These are phyloP conservation scores for Halocynthia roretzi DNA, from an alignment of 23 tunicate species.

Conservation along the genomic window DNA sequence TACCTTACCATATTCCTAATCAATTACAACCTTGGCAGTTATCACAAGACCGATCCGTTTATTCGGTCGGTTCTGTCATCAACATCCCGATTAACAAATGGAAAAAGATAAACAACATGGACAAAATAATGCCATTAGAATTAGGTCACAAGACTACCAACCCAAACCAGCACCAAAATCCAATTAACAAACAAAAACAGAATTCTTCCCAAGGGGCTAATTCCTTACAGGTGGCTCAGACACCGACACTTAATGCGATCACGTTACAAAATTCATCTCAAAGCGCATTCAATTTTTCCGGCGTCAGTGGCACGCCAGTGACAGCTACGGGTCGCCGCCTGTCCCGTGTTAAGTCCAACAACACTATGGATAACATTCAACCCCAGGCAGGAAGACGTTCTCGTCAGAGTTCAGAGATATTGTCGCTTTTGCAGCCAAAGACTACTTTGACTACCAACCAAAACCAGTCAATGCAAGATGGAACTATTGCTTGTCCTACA, in stretches of 20 bases:
- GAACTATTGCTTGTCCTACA: neutral
- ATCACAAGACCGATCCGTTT: conserved; percentile 73
- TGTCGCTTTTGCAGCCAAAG: neutral
- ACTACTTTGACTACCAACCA: neutral
- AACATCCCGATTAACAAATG: conserved; percentile 65
- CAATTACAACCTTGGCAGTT: conserved; percentile 92
- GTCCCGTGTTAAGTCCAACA: neutral
- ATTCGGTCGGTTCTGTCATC: conserved; percentile 78
- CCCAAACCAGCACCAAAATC: neutral
- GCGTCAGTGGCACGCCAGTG: neutral
- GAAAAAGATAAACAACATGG: conserved; percentile 16
- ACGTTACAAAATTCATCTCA: conserved; percentile 31
- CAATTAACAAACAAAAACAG: neutral
- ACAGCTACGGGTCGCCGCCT: neutral
- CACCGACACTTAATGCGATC: conserved; percentile 52
- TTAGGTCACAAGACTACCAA: neutral
- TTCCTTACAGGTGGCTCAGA: conserved; percentile 9
- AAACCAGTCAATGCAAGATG: neutral
- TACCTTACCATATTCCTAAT: conserved; percentile 45
- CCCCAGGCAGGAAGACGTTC: neutral
- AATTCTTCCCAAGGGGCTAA: neutral
- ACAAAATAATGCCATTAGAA: neutral
- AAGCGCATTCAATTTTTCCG: conserved; percentile 15
- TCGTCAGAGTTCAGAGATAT: too few species aligned
- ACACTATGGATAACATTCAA: neutral